Evolutionary conservation across 1,140 invertebrate species (phyloP).

Genomic region (Lucilia sericata): DNA sequence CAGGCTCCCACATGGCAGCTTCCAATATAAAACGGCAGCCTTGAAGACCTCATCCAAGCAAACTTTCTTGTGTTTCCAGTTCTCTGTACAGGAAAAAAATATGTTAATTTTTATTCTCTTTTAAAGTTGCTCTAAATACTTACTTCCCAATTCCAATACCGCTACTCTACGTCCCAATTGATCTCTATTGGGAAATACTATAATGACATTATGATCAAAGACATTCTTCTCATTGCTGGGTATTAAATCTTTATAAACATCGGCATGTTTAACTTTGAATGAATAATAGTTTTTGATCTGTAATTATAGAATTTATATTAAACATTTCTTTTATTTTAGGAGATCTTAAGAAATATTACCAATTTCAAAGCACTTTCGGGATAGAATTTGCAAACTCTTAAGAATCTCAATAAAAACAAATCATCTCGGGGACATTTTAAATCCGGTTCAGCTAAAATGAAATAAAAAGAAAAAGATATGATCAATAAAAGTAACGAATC

Average conservation of each 20-base stretch:
- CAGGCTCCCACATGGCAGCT: constrained; percentile 82
- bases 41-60: constrained; percentile 85
- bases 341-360: constrained; percentile 69
- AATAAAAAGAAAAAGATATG: constrained; percentile 11
- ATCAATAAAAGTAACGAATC: background rate
- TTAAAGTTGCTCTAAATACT: constrained; percentile 57
- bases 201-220: constrained; percentile 82
- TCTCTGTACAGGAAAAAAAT: constrained; percentile 71
- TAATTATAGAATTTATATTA: background rate
- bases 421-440: constrained; percentile 75
- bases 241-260: constrained; percentile 77
- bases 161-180: constrained; percentile 79
- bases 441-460: constrained; percentile 75
- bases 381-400: constrained; percentile 85
- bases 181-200: constrained; percentile 81
- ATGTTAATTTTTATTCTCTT: background rate
- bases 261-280: constrained; percentile 82
- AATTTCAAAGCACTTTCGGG: constrained; percentile 80
- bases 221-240: constrained; percentile 81
- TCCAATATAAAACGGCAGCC: constrained; percentile 84
- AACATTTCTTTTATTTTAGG: background rate
- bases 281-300: constrained; percentile 83
- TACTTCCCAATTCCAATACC: constrained; percentile 83
- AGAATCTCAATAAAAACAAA: constrained; percentile 74
- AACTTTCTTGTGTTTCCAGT: constrained; percentile 86